A percentile compares a stretch with the other conserved stretches of the same genome.
These are phyloP conservation scores for Zoanthus gigantus DNA, from an alignment of 92 coral and sea anemone species.

Conservation along the genomic window DNA sequence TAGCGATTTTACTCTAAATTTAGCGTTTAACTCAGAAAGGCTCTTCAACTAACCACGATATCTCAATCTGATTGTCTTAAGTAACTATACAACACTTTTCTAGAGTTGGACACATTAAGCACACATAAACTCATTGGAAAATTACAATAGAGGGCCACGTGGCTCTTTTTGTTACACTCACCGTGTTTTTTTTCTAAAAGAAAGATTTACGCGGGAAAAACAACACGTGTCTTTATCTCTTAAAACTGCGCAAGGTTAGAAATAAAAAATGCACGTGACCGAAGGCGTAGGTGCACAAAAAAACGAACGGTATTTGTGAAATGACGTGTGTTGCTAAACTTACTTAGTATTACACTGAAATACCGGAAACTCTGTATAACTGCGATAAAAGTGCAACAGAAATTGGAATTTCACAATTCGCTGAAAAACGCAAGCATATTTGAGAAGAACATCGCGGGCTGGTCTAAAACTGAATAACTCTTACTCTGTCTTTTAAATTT, in stretches of 20 bases:
- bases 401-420: conserved; percentile 15
- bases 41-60: not conserved
- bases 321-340: conserved; percentile 46
- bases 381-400: conserved; percentile 48
- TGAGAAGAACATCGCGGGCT: not conserved
- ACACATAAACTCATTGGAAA: not conserved
- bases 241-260: conserved; percentile 66
- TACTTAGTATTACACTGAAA: conserved; percentile 55
- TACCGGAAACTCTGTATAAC: conserved; percentile 75
- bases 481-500: conserved; percentile 38
- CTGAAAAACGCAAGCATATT: not conserved
- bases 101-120: not conserved
- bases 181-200: conserved; percentile 26
- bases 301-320: conserved; percentile 66
- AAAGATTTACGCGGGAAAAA: conserved; percentile 46
- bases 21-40: not conserved
- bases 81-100: not conserved
- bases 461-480: conserved; percentile 11
- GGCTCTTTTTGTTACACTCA: conserved; percentile 29
- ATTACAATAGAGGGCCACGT: conserved; percentile 38
- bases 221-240: conserved; percentile 36
- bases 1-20: not conserved
- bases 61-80: not conserved
- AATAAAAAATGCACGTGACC: conserved; percentile 68
- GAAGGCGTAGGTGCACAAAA: conserved; percentile 66